Conservation (phyloP, 2,113 vertebrate species). For the Oxyruncus cristatus region DNA sequence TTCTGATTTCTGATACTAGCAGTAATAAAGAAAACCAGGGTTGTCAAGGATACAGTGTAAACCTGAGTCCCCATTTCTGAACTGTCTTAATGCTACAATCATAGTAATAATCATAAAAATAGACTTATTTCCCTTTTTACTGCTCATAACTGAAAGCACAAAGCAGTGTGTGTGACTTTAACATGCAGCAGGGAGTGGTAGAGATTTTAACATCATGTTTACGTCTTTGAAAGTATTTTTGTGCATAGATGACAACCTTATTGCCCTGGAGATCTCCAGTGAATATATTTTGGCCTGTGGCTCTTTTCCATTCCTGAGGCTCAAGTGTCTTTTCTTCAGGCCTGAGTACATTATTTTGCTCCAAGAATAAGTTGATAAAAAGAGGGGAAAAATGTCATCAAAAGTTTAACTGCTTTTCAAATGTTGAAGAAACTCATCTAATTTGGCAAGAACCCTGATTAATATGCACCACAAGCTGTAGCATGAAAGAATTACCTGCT, state of each 20-base stretch:
- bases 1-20: neutral
- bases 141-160: neutral
- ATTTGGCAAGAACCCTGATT: conserved; percentile 40
- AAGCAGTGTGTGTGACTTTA: neutral
- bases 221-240: conserved; percentile 39
- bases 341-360: conserved; percentile 49
- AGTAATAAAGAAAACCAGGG: neutral
- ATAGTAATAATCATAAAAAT: neutral
- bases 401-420: conserved; percentile 57
- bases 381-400: conserved; percentile 13
- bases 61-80: neutral
- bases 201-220: conserved; percentile 38
- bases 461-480: conserved; percentile 21
- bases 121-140: neutral
- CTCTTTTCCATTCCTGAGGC: conserved; percentile 55
- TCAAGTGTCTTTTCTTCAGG: conserved; percentile 44
- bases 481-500: conserved; percentile 38
- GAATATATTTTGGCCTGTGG: conserved; percentile 45
- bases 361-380: conserved; percentile 50
- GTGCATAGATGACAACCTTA: conserved; percentile 27
- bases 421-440: conserved; percentile 33
- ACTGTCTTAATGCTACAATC: neutral
- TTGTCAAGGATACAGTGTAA: neutral
- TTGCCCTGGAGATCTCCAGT: conserved; percentile 38
- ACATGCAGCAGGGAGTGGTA: neutral